phyloP scores from a whole-genome alignment of 2,888 invertebrate species.

The Xestia rhomboidea region DNA sequence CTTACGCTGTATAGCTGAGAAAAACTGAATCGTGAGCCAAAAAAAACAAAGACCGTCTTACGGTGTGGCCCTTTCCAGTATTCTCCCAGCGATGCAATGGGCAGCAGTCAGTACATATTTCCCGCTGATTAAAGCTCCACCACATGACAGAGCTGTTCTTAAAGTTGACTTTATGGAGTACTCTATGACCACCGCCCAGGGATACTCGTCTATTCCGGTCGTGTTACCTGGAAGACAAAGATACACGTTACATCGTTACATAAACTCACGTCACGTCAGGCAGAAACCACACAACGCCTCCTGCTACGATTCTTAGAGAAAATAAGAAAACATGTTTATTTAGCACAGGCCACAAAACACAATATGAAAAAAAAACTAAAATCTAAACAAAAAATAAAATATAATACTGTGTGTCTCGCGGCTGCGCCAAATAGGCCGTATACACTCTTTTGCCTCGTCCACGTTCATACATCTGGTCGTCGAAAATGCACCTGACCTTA shows the following conservation, averaged over 20 bases:
- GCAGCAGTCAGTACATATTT: slow-evolving; percentile 90
- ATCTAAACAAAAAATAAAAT: no score
- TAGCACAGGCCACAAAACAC: no score
- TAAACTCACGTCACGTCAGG: neutral
- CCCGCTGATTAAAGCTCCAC: slow-evolving; percentile 87
- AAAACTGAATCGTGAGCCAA: neutral
- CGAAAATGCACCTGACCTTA: no score
- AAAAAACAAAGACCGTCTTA: slow-evolving; percentile 70
- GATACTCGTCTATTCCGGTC: slow-evolving; percentile 88
- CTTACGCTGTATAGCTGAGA: neutral
- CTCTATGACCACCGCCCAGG: slow-evolving; percentile 89
- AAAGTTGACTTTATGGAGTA: slow-evolving; percentile 69
- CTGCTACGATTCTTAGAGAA: neutral
- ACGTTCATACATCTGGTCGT: no score
- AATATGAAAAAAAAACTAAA: no score
- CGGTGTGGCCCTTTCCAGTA: slow-evolving; percentile 80
- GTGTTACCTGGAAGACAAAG: slow-evolving; percentile 38
- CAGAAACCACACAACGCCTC: neutral
- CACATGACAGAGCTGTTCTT: slow-evolving; percentile 78
- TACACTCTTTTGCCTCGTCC: no score
- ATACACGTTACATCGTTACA: neutral
- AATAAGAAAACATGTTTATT: no score
- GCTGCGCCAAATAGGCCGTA: no score
- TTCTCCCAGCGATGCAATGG: slow-evolving; percentile 87
- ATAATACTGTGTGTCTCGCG: no score